Evolutionary conservation across 2,888 invertebrate genomes (phyloP).

Genomic region (Diachrysia chrysitis): DNA sequence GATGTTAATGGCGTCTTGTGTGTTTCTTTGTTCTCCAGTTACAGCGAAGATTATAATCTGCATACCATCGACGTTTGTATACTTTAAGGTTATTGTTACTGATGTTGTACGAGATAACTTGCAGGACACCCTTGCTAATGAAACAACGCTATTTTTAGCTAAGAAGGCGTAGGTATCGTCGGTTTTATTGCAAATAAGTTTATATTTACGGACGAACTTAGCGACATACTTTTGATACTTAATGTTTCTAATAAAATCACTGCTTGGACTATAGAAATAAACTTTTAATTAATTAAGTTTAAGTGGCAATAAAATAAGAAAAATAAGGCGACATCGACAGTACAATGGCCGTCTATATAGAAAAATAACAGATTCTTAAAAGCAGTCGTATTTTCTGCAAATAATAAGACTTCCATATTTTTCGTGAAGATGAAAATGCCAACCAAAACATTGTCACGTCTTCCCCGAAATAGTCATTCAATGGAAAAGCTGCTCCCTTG

Average conservation of each 20-base stretch:
- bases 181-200: constrained; percentile 1
- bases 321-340: background rate
- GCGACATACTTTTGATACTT: background rate
- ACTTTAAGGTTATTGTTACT: constrained; percentile 56
- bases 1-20: constrained; percentile 49
- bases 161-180: constrained; percentile 27
- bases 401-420: background rate
- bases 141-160: constrained; percentile 36
- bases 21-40: constrained; percentile 59
- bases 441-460: constrained; percentile 38
- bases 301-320: background rate
- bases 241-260: background rate
- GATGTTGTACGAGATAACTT: constrained; percentile 52
- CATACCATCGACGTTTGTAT: constrained; percentile 52
- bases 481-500: background rate
- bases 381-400: background rate
- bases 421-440: constrained; percentile 5
- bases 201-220: background rate
- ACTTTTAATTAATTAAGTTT: background rate
- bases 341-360: background rate
- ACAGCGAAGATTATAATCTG: constrained; percentile 57
- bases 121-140: constrained; percentile 34
- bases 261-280: background rate
- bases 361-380: background rate
- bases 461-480: constrained; percentile 28